phyloP scores from a whole-genome alignment of 2,888 invertebrate genomes.

The Spialia ferax region DNA sequence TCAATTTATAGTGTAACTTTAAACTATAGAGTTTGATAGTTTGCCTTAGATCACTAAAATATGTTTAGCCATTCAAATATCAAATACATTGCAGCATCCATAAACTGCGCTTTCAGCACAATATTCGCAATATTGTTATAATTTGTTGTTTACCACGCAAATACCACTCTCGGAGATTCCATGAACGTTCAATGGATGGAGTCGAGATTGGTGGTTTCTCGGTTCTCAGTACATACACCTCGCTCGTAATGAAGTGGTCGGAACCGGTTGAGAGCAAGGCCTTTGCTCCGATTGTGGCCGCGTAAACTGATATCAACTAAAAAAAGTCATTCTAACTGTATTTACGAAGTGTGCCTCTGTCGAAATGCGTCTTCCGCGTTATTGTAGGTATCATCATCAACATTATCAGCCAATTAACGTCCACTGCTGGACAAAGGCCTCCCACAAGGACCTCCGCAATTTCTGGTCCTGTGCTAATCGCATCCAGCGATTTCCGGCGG shows the following conservation, averaged over 20 bases:
- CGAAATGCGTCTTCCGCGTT: slow-evolving; percentile 30
- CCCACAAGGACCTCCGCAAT: too few species aligned
- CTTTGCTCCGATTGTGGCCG: slow-evolving; percentile 47
- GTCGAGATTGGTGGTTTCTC: slow-evolving; percentile 49
- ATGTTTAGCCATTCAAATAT: not conserved
- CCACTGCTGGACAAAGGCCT: too few species aligned
- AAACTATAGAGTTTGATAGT: too few species aligned
- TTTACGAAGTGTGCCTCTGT: slow-evolving; percentile 30
- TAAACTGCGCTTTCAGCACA: not conserved
- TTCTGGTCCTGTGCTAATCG: too few species aligned
- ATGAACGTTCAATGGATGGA: slow-evolving; percentile 39
- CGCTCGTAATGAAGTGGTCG: slow-evolving; percentile 65
- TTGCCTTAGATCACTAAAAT: too few species aligned
- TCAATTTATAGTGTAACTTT: too few species aligned
- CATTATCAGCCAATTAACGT: too few species aligned
- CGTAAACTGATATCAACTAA: slow-evolving; percentile 49
- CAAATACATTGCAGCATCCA: not conserved
- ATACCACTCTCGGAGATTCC: slow-evolving; percentile 21
- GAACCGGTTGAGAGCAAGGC: slow-evolving; percentile 65
- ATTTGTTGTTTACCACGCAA: slow-evolving; percentile 30
- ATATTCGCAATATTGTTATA: slow-evolving; percentile 15
- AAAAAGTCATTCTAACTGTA: slow-evolving; percentile 42
- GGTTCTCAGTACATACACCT: slow-evolving; percentile 49
- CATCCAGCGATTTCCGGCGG: too few species aligned
- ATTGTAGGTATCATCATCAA: too few species aligned